Conservation (phyloP, 2,888 invertebrate species). For the Mamestra brassicae region DNA sequence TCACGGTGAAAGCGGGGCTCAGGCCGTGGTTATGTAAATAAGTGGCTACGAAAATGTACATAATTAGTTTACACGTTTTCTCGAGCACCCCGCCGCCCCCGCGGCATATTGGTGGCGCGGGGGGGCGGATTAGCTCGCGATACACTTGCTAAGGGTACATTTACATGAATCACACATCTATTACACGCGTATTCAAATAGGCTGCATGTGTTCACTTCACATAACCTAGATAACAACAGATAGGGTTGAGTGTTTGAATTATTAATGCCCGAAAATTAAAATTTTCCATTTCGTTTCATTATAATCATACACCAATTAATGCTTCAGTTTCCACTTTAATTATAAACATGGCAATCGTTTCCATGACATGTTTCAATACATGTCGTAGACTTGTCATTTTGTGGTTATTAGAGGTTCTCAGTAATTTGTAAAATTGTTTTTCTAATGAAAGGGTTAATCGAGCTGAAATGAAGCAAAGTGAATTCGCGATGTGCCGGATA, state of each 20-base stretch:
- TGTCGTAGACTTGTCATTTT: slow-evolving; percentile 29
- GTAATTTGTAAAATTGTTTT: slow-evolving; percentile 58
- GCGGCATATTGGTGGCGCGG: slow-evolving; percentile 82
- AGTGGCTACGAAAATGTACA: slow-evolving; percentile 91
- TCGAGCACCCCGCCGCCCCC: slow-evolving; percentile 80
- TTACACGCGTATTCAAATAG: slow-evolving; percentile 85
- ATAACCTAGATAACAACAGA: slow-evolving; percentile 83
- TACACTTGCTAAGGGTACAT: slow-evolving; percentile 89
- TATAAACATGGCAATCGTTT: slow-evolving; percentile 53
- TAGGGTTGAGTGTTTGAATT: slow-evolving; percentile 81
- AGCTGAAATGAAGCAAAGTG: slow-evolving; percentile 82
- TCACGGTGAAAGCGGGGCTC: slow-evolving; percentile 90
- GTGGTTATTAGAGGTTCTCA: slow-evolving; percentile 44
- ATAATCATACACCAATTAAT: slow-evolving; percentile 44
- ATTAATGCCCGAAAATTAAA: slow-evolving; percentile 70
- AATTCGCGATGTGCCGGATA: slow-evolving; percentile 78
- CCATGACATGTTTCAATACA: slow-evolving; percentile 43
- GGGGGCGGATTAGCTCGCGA: slow-evolving; percentile 82
- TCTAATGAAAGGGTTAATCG: slow-evolving; percentile 76
- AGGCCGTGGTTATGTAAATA: slow-evolving; percentile 90
- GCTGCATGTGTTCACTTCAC: slow-evolving; percentile 87
- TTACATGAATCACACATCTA: slow-evolving; percentile 89
- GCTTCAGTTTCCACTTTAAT: slow-evolving; percentile 55
- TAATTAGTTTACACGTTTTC: slow-evolving; percentile 91
- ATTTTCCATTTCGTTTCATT: slow-evolving; percentile 59